A percentile compares a stretch with the other conserved stretches of the same genome.
Evolutionary conservation across 1,140 invertebrate species (phyloP).

Genomic region (Scaptodrosophila lebanonensis): DNA sequence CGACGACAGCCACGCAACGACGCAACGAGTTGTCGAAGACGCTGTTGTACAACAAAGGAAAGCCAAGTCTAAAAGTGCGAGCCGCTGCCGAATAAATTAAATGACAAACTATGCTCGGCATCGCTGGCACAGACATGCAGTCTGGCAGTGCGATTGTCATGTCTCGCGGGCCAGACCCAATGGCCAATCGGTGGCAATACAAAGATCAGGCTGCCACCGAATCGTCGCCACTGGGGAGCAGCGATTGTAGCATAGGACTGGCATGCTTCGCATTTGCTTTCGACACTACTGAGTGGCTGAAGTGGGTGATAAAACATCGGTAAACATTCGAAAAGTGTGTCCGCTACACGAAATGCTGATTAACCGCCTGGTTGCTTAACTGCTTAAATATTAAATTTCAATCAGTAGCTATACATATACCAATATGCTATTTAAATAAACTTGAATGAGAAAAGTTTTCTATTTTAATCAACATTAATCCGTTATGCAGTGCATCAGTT

Average conservation of each 20-base stretch:
- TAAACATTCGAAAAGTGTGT: constrained; percentile 60
- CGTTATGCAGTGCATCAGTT: no score
- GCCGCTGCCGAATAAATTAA: constrained; percentile 65
- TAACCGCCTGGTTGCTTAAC: no score
- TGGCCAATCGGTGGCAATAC: constrained; percentile 27
- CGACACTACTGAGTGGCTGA: constrained; percentile 61
- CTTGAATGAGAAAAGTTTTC: no score
- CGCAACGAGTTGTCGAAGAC: constrained; percentile 72
- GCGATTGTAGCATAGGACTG: constrained; percentile 26
- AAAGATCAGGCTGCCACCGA: constrained; percentile 33
- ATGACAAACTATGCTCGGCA: constrained; percentile 24
- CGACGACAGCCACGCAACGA: constrained; percentile 6
- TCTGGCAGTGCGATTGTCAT: constrained; percentile 58
- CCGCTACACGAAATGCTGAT: no score
- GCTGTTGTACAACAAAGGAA: constrained; percentile 62
- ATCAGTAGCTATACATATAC: no score
- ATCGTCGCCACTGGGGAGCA: constrained; percentile 34
- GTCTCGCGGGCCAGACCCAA: constrained; percentile 23
- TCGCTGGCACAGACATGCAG: constrained; percentile 60
- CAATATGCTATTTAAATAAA: no score
- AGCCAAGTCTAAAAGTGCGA: constrained; percentile 14
- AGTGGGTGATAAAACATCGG: constrained; percentile 62
- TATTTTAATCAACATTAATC: no score
- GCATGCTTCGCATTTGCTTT: constrained; percentile 51
- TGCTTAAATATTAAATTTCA: no score